Evolutionary conservation across 2,797 vertebrate species (phyloP).

Genomic region (Masticophis lateralis): DNA sequence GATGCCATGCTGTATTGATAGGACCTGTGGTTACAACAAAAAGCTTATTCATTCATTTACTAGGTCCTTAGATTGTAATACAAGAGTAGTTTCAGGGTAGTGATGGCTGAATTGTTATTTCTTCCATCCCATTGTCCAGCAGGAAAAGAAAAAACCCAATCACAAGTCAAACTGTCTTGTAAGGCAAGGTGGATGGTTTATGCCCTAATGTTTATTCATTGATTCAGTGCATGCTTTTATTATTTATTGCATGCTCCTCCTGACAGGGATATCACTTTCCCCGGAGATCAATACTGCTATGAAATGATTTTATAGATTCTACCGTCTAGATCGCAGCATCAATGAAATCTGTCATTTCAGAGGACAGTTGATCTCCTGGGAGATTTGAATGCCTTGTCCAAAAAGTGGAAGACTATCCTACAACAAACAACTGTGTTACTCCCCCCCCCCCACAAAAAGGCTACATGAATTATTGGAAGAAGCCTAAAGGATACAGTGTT

Average conservation of each 20-base stretch:
- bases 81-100: neutral
- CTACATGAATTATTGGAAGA: neutral
- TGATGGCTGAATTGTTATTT: neutral
- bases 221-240: neutral
- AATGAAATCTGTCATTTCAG: neutral
- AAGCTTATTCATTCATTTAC: neutral
- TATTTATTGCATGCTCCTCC: neutral
- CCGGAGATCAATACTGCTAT: neutral
- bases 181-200: neutral
- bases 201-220: constrained; percentile 5
- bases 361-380: neutral
- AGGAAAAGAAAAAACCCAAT: neutral
- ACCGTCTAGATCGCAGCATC: neutral
- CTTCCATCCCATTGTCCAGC: neutral
- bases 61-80: neutral
- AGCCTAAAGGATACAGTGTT: neutral
- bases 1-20: neutral
- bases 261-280: neutral
- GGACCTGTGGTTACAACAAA: neutral
- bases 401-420: neutral
- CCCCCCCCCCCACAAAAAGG: neutral
- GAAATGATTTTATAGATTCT: neutral
- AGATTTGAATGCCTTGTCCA: neutral
- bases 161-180: neutral
- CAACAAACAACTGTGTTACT: neutral